Evolutionary conservation across 2,797 vertebrate genomes (phyloP).

Genomic region (Silurus lanzhouensis): DNA sequence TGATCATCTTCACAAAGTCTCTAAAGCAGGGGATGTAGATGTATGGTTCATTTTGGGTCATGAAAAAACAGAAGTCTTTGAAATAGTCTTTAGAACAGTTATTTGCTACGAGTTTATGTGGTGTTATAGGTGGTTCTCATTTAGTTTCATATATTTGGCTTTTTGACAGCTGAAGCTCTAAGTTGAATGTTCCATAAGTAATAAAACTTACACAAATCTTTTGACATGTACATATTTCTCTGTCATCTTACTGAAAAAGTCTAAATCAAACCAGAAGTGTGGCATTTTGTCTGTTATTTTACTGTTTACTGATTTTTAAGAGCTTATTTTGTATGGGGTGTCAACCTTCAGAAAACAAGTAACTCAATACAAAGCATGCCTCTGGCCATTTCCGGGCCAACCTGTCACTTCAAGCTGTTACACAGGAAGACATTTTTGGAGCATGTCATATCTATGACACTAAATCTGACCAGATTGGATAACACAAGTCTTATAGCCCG

Average conservation of each 20-base stretch:
- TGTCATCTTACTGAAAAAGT: not conserved
- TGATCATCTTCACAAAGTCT: not conserved
- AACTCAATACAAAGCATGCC: slow-evolving; percentile 32
- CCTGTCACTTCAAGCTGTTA: slow-evolving; percentile 31
- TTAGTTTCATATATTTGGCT: not conserved
- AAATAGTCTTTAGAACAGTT: slow-evolving; percentile 4
- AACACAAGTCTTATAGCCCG: slow-evolving; percentile 11
- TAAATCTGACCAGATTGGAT: slow-evolving; percentile 14
- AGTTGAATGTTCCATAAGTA: slow-evolving; percentile 12
- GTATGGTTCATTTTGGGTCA: not conserved
- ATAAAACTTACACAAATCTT: not conserved
- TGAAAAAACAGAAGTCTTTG: not conserved
- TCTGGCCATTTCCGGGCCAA: slow-evolving; percentile 13
- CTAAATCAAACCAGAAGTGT: not conserved
- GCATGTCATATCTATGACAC: slow-evolving; percentile 39
- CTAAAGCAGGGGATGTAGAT: not conserved
- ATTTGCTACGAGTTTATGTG: slow-evolving; percentile 15
- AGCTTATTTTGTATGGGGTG: slow-evolving; percentile 12
- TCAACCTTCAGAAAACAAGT: slow-evolving; percentile 32
- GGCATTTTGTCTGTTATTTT: not conserved
- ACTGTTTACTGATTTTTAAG: not conserved
- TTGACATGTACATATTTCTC: slow-evolving; percentile 8
- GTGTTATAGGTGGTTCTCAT: not conserved
- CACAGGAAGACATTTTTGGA: slow-evolving; percentile 12
- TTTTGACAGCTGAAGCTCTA: not conserved